Evolutionary conservation across 1,140 invertebrate species (phyloP).

Genomic region (Macrotrachela quadricornifera): DNA sequence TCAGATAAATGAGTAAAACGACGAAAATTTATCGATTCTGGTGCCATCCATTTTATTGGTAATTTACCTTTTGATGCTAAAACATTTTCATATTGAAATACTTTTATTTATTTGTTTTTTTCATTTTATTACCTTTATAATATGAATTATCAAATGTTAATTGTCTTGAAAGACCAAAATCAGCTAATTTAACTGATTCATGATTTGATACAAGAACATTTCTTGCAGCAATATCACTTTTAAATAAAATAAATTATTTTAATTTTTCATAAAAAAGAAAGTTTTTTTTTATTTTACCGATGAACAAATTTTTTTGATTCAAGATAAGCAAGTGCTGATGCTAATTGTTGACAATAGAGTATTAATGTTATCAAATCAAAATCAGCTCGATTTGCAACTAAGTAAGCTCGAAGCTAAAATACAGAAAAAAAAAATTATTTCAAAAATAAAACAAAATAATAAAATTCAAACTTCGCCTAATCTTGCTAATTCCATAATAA

Average conservation of each 20-base stretch:
- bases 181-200: conserved; percentile 82
- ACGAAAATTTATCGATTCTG: conserved; percentile 91
- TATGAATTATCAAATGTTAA: conserved; percentile 81
- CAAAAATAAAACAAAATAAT: too few relatives aligned
- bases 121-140: conserved; percentile 34
- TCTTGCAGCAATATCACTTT: conserved; percentile 65
- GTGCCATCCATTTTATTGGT: conserved; percentile 98
- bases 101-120: not conserved
- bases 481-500: conserved; percentile 90
- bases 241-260: not conserved
- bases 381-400: conserved; percentile 66
- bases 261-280: too few relatives aligned
- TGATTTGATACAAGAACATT: conserved; percentile 86
- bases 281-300: conserved; percentile 34
- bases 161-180: conserved; percentile 79
- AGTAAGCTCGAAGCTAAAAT: conserved; percentile 45
- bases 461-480: conserved; percentile 51
- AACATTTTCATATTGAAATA: conserved; percentile 6
- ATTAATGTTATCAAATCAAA: conserved; percentile 65
- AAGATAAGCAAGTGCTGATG: conserved; percentile 79
- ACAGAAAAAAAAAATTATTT: too few relatives aligned
- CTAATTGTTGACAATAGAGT: conserved; percentile 78
- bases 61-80: conserved; percentile 73
- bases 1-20: conserved; percentile 87
- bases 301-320: conserved; percentile 97